These are phyloP conservation scores for Hirudo medicinalis DNA, from an alignment of 1,140 invertebrate species.

Conservation along the genomic window DNA sequence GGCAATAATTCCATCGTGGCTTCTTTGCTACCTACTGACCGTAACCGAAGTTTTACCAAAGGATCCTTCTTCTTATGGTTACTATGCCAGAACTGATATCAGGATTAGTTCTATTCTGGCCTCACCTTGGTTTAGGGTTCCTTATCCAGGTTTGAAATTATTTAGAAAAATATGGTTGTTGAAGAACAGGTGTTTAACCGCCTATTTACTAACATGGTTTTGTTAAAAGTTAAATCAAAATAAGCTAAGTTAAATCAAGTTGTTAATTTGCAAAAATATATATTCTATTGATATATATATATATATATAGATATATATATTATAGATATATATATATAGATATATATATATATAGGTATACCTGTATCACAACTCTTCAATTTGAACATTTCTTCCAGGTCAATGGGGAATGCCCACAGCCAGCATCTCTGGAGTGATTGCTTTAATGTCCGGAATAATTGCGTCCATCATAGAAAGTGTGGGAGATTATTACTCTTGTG, in stretches of 20 bases:
- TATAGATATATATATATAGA: too few species aligned
- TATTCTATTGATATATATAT: too few species aligned
- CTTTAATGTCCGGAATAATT: constrained; percentile 68
- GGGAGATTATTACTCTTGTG: constrained; percentile 75
- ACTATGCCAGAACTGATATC: constrained; percentile 63
- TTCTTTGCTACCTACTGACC: constrained; percentile 60
- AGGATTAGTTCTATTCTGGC: constrained; percentile 57
- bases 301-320: too few species aligned
- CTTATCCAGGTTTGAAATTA: constrained; percentile 55
- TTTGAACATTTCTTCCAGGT: constrained; percentile 39
- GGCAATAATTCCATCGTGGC: constrained; percentile 66
- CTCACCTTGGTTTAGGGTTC: constrained; percentile 67
- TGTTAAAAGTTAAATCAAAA: too few species aligned
- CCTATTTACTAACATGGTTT: too few species aligned
- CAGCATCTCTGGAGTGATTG: constrained; percentile 58
- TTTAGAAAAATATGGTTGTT: too few species aligned
- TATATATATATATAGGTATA: too few species aligned
- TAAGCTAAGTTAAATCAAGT: too few species aligned
- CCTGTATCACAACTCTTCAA: background rate
- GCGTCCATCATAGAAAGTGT: constrained; percentile 72
- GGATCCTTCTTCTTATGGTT: constrained; percentile 38
- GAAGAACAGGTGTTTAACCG: too few species aligned
- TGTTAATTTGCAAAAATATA: too few species aligned
- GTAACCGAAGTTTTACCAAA: constrained; percentile 50
- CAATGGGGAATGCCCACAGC: constrained; percentile 72